phyloP scores from a whole-genome alignment of 1,140 invertebrate species.

The Archegozetes longisetosus region DNA sequence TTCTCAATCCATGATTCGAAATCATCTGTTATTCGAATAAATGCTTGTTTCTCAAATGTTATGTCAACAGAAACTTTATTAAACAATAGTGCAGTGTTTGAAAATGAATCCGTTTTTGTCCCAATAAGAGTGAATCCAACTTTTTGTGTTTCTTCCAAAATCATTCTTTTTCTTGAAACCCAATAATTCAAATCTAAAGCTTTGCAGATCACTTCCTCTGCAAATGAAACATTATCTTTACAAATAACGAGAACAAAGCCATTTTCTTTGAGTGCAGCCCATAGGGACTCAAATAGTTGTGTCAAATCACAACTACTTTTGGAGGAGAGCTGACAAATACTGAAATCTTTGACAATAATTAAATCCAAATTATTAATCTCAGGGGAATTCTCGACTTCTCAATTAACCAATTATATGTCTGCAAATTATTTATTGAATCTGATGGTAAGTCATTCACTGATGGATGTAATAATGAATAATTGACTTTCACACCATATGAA shows the following conservation, averaged over 20 bases:
- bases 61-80: not conserved
- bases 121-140: not conserved
- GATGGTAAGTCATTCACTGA: not conserved
- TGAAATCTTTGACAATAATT: constrained; percentile 27
- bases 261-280: constrained; percentile 41
- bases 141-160: too few relatives aligned
- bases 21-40: constrained; percentile 26
- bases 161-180: too few relatives aligned
- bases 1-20: constrained; percentile 52
- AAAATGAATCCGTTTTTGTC: not conserved
- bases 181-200: not conserved
- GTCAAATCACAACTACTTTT: constrained; percentile 25
- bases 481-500: constrained; percentile 1
- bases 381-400: constrained; percentile 8
- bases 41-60: constrained; percentile 28
- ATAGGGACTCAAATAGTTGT: constrained; percentile 24
- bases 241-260: constrained; percentile 63
- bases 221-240: not conserved
- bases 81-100: not conserved
- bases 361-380: constrained; percentile 22
- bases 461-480: constrained; percentile 2
- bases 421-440: not conserved
- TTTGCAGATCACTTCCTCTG: not conserved
- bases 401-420: constrained; percentile 2
- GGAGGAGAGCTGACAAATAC: not conserved